These are phyloP conservation scores for Coturnix japonica DNA, from an alignment of 2,113 vertebrate species.

Conservation along the genomic window DNA sequence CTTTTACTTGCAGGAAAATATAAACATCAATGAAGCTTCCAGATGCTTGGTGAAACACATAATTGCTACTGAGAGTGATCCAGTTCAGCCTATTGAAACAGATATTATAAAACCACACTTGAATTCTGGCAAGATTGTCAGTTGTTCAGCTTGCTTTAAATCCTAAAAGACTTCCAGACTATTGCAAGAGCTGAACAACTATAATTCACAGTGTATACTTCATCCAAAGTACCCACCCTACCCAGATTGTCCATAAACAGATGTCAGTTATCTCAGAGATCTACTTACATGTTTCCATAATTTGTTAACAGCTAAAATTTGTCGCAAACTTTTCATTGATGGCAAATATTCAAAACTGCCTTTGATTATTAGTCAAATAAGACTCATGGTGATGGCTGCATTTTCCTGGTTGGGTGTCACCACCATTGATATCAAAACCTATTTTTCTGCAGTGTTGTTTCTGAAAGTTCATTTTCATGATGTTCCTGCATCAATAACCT, in stretches of 20 bases:
- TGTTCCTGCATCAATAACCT: not conserved
- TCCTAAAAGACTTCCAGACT: constrained; percentile 72
- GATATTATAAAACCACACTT: constrained; percentile 90
- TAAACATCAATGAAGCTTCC: constrained; percentile 93
- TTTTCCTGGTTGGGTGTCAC: not conserved
- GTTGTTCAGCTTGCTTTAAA: constrained; percentile 90
- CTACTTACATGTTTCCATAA: not conserved
- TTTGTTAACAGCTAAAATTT: not conserved
- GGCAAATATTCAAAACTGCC: not conserved
- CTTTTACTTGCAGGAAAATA: constrained; percentile 85
- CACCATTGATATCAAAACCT: not conserved
- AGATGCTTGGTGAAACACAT: constrained; percentile 96
- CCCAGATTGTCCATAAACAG: constrained; percentile 15
- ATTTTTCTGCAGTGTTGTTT: not conserved
- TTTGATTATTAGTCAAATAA: not conserved
- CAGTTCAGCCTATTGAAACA: constrained; percentile 83
- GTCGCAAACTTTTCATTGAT: not conserved
- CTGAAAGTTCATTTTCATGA: not conserved
- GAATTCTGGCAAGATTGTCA: constrained; percentile 76
- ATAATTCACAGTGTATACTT: constrained; percentile 10
- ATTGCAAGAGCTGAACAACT: constrained; percentile 33
- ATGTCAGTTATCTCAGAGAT: not conserved
- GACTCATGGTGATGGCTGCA: not conserved
- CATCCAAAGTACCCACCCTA: not conserved
- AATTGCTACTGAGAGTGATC: constrained; percentile 90